Evolutionary conservation across 2,113 vertebrate genomes (phyloP).

Genomic region (Mellivora capensis): DNA sequence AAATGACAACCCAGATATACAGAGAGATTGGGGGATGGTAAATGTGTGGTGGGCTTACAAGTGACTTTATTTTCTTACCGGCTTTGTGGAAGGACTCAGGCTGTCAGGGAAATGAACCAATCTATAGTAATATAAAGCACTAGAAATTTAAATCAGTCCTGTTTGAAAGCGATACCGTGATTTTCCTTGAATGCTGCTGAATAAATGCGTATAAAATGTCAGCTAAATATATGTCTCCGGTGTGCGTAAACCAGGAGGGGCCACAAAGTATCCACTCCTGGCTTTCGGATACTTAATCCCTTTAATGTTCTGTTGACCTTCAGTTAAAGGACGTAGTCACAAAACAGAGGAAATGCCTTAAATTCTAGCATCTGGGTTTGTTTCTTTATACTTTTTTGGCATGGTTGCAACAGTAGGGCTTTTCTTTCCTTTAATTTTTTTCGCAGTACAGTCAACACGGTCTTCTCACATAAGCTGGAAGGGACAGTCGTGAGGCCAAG

Average conservation of each 20-base stretch:
- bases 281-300: conserved; percentile 68
- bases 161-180: conserved; percentile 57
- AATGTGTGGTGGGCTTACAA: background rate
- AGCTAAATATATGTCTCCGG: conserved; percentile 41
- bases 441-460: conserved; percentile 69
- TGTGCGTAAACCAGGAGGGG: conserved; percentile 35
- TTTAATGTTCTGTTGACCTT: conserved; percentile 81
- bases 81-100: conserved; percentile 51
- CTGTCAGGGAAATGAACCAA: conserved; percentile 71
- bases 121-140: conserved; percentile 68
- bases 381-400: conserved; percentile 83
- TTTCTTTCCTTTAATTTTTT: conserved; percentile 71
- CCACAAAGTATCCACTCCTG: conserved; percentile 57
- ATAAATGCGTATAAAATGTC: conserved; percentile 61
- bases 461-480: conserved; percentile 70
- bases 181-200: conserved; percentile 67
- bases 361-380: conserved; percentile 84
- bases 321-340: conserved; percentile 77
- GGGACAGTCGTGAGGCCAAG: conserved; percentile 66
- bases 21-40: background rate
- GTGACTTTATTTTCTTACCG: conserved; percentile 48
- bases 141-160: conserved; percentile 70
- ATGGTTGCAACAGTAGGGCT: conserved; percentile 68
- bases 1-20: background rate
- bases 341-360: conserved; percentile 86